Evolutionary conservation across 1,140 invertebrate species (phyloP), one percentile per base, ranked within the genome.

Genomic region (Neuroterus valhalla): DNA sequence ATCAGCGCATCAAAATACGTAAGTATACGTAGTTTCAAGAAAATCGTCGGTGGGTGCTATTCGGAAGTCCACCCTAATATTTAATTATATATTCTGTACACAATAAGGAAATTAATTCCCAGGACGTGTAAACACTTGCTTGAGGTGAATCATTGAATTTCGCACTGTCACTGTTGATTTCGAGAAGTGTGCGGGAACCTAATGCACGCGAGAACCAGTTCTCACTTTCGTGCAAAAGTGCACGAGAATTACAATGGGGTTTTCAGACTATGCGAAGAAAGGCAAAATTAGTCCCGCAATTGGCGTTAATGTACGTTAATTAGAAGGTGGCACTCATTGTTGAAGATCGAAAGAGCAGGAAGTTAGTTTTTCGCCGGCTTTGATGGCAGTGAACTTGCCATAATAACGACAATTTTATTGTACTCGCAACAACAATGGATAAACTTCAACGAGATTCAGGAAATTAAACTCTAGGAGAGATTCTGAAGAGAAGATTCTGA

Each of bases 341-440:
- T 62, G 23, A 62, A 62, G 55, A 62, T 62, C 55, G 55, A 62
- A 62, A 62, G 55, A 31, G 55, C 55, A 62, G 55, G 55, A 62
- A 62, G 55, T 31, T 38, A 38, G 31, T 38, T 38, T 38, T 38
- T 38, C 15, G 55, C 12, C n/a, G 21, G 6, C 23, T 38, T 31
- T 62, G 23, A 31, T 62, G 55, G 4, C 55, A 62, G 55, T 62
- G 55, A 62, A 62, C 55, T 62, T 62, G 55, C 31, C 15, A 31
- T 62, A 62, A 38, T 62, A 62, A 62, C 26, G 15, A 62, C 55
- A 62, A 62, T 62, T 62, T 62, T 62, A 62, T 62, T 62, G 55
- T 62, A 23, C 23, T 62, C 55, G 10, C 12, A 14, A 31, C 31
- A 62, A 62, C 55, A 62, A 62, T 62, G 31, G 5, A 17, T 11